These are phyloP conservation scores for Gryllus bimaculatus DNA, from an alignment of 1,140 invertebrate species.

Conservation along the genomic window DNA sequence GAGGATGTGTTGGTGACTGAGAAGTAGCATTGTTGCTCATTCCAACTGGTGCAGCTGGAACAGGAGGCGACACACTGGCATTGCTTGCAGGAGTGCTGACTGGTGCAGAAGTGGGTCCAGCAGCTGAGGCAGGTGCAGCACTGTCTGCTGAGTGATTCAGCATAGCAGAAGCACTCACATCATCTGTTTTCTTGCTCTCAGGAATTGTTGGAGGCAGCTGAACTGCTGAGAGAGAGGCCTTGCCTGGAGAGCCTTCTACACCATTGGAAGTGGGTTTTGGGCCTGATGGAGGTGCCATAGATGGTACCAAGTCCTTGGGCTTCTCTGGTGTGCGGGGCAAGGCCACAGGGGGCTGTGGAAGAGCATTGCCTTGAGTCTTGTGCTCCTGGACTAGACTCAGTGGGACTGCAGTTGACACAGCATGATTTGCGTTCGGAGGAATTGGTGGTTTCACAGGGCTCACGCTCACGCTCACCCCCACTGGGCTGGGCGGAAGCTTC, in stretches of 20 bases:
- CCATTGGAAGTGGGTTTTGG: constrained; percentile 19
- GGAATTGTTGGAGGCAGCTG: background rate
- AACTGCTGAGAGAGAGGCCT: background rate
- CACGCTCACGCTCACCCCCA: background rate
- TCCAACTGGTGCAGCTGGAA: background rate
- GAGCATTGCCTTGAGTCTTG: constrained; percentile 17
- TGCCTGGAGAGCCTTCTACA: constrained; percentile 14
- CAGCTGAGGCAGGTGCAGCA: background rate
- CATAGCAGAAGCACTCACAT: constrained; percentile 8
- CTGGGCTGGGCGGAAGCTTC: background rate
- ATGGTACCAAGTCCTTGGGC: background rate
- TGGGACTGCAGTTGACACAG: constrained; percentile 24
- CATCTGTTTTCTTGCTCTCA: constrained; percentile 11
- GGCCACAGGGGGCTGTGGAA: background rate
- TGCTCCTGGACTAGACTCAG: constrained; percentile 39
- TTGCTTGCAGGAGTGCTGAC: background rate
- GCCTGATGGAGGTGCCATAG: background rate
- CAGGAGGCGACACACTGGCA: background rate
- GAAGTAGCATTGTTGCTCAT: background rate
- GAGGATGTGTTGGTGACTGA: background rate
- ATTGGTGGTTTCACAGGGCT: background rate
- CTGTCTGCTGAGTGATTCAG: constrained; percentile 8
- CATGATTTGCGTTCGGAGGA: constrained; percentile 16
- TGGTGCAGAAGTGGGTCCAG: background rate
- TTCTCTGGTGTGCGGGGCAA: constrained; percentile 9